Evolutionary conservation across 2,888 invertebrate genomes (phyloP), one percentile per base, ranked within the genome.

Genomic region (Yponomeuta malinellus): DNA sequence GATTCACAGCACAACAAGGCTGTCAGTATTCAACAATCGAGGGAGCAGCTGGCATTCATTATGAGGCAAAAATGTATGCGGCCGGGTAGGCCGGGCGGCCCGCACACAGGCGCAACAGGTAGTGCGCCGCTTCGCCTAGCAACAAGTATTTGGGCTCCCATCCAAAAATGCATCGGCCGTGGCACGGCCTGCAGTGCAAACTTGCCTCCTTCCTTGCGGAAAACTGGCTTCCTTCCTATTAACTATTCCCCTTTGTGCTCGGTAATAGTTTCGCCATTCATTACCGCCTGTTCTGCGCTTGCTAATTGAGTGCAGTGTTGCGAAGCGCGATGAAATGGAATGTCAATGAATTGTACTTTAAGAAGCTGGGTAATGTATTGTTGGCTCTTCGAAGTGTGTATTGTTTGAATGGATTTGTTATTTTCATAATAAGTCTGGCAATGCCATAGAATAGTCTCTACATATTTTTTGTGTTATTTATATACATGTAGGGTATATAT

Each of bases 151-250:
- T 90, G 90, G 91, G 91, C 90, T 85, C 88, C 81, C 85, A 85
- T 90, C 91, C 91, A 92, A 92, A 92, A 92, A 91, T 91, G 91
- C 91, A 92, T 85, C 88, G 88, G 83, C 83, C 81, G 77, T 74
- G 83, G 83, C 67, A 71, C 77, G 72, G 80, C 79, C 79, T 82
- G 80, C 79, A 77, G 88, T 52, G 48, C 52, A 63, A 64, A 68
- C 82, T 88, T 84, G 78, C 74, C 79, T 78, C 78, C 77, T 75
- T 74, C 80, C 79, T 77, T 74, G 77, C 79, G 80, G 82, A 79
- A 81, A 81, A 78, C 81, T 81, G 80, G 81, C 82, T 86, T 84
- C 83, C 82, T 81, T 78, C 76, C 79, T 77, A 74, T 74, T 71
- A 81, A 80, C 78, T 80, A 71, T 67, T 63, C 69, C 73, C 70